A percentile compares a stretch with the other conserved stretches of the same genome.
Conservation (phyloP, 2,888 invertebrate genomes). For the Archips crataeganus region DNA sequence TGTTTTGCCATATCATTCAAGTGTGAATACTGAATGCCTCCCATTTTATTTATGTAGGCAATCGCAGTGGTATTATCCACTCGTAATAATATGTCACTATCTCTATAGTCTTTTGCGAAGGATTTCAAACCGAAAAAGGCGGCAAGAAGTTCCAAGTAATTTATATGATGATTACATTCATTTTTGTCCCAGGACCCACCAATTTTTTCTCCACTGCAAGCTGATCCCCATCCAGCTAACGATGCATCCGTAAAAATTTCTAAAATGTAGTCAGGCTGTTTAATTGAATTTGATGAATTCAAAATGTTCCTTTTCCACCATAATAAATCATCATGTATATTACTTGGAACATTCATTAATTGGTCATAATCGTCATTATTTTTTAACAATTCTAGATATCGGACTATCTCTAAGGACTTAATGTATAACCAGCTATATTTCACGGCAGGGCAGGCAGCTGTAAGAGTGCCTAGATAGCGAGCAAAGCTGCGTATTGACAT, state of each 20-base stretch:
- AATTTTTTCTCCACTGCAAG: constrained; percentile 1
- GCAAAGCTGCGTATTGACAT: constrained; percentile 17
- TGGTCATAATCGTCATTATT: constrained; percentile 37
- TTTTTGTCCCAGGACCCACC: background rate
- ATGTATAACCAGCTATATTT: constrained; percentile 40
- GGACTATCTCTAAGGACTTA: constrained; percentile 40
- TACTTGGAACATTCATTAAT: constrained; percentile 26
- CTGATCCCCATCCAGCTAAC: background rate
- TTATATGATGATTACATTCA: constrained; percentile 1
- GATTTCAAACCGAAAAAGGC: constrained; percentile 3
- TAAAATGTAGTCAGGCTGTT: background rate
- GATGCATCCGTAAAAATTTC: constrained; percentile 11
- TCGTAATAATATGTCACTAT: constrained; percentile 7
- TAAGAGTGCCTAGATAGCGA: constrained; percentile 15
- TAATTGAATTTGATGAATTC: constrained; percentile 16
- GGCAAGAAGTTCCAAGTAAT: background rate
- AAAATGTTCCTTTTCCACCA: constrained; percentile 41
- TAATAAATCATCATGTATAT: constrained; percentile 22
- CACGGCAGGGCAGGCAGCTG: background rate
- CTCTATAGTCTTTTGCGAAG: background rate
- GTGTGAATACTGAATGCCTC: background rate
- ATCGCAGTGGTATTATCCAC: constrained; percentile 16
- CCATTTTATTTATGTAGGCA: constrained; percentile 2
- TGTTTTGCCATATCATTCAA: constrained; percentile 1
- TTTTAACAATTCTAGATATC: constrained; percentile 11